phyloP scores from a whole-genome alignment of 1,140 invertebrate species.

The Scylla paramamosain region DNA sequence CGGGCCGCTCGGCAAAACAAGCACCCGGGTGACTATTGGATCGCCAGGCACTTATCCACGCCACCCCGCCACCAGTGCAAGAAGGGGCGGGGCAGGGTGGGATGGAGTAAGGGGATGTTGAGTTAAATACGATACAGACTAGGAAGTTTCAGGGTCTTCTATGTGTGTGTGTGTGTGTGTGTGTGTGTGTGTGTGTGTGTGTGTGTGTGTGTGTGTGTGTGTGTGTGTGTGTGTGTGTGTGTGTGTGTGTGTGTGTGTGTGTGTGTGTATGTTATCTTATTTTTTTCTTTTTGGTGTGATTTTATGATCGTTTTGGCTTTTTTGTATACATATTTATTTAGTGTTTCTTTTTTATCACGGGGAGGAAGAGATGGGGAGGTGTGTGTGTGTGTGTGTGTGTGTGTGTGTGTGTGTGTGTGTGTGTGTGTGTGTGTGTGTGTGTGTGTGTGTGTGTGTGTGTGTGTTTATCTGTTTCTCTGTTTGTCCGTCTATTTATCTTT shows the following conservation, averaged over 20 bases:
- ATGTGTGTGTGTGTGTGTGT: constrained; percentile 10
- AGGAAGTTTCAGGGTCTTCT: not conserved
- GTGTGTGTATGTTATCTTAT: not conserved
- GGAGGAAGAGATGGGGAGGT: too few relatives aligned
- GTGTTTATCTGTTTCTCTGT: too few relatives aligned
- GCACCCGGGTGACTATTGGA: not conserved
- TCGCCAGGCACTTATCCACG: not conserved
- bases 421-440: too few relatives aligned
- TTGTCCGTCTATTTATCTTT: too few relatives aligned
- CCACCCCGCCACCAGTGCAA: not conserved
- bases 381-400: too few relatives aligned
- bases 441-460: too few relatives aligned
- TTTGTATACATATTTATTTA: too few relatives aligned
- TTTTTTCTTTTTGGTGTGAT: too few relatives aligned
- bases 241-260: constrained; percentile 9
- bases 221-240: constrained; percentile 1
- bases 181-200: constrained; percentile 9
- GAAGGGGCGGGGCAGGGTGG: not conserved
- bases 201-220: constrained; percentile 13
- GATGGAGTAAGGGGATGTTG: not conserved
- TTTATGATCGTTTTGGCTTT: too few relatives aligned
- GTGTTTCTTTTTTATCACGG: too few relatives aligned
- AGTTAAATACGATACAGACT: not conserved
- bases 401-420: too few relatives aligned
- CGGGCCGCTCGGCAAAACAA: not conserved